Evolutionary conservation across 2,888 invertebrate genomes (phyloP).

Genomic region (Idaea aversata): DNA sequence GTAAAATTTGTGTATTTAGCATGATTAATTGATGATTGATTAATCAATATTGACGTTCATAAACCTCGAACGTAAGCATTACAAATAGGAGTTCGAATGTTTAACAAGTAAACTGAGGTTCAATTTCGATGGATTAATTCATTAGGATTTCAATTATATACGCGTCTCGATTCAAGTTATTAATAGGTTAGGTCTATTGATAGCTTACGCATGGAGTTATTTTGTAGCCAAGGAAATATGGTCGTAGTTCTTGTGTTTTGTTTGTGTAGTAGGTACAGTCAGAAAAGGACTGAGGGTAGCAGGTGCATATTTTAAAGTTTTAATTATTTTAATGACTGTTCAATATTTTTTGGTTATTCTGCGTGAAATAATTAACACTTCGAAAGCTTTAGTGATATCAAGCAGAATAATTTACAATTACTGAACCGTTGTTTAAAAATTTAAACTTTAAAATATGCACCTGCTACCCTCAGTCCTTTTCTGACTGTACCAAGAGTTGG

Average conservation of each 20-base stretch:
- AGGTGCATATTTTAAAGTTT: no score
- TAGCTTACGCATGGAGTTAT: not conserved
- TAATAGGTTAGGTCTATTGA: not conserved
- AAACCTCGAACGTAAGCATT: not conserved
- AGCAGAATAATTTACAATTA: no score
- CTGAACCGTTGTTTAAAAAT: no score
- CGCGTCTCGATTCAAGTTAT: not conserved
- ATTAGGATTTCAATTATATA: not conserved
- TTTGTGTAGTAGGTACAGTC: no score
- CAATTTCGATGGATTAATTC: not conserved
- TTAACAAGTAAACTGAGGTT: not conserved
- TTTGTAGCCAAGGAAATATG: not conserved
- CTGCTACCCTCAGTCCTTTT: no score
- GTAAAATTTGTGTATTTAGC: not conserved
- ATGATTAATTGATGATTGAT: slow-evolving; percentile 1
- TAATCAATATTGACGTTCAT: not conserved
- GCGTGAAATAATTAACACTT: no score
- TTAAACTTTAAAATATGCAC: no score
- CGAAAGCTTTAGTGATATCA: no score
- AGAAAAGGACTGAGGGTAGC: no score
- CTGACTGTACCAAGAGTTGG: no score
- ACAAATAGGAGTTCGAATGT: not conserved
- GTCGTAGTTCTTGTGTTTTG: not conserved
- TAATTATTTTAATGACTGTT: no score
- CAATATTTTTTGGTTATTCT: no score